Conservation (phyloP, 1,140 invertebrate species). For the Sesamia nonagrioides region DNA sequence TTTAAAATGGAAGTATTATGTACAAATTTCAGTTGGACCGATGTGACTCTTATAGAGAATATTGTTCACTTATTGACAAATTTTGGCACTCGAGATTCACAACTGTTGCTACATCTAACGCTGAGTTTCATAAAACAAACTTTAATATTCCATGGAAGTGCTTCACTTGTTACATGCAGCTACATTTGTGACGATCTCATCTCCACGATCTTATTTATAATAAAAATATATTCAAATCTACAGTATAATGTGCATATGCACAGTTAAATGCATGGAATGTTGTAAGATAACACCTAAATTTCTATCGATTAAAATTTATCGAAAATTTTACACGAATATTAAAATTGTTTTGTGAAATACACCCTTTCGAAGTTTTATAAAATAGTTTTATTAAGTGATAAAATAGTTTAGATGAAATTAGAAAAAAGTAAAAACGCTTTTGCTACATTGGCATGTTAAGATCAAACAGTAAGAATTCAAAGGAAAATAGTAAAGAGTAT, state of each 20-base stretch:
- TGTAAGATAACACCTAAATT: slow-evolving; percentile 59
- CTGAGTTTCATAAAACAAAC: not conserved
- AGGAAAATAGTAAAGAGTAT: slow-evolving; percentile 55
- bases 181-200: slow-evolving; percentile 13
- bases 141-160: not conserved
- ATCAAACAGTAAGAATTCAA: slow-evolving; percentile 54
- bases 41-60: slow-evolving; percentile 52
- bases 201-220: slow-evolving; percentile 49
- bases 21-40: slow-evolving; percentile 44
- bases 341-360: slow-evolving; percentile 59
- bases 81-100: slow-evolving; percentile 52
- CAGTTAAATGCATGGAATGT: slow-evolving; percentile 68
- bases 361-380: slow-evolving; percentile 62
- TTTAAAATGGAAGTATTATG: slow-evolving; percentile 55
- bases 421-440: slow-evolving; percentile 72
- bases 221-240: slow-evolving; percentile 46
- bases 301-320: slow-evolving; percentile 40
- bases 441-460: slow-evolving; percentile 85
- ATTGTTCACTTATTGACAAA: slow-evolving; percentile 51
- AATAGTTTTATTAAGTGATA: slow-evolving; percentile 66
- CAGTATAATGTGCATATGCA: slow-evolving; percentile 57
- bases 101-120: slow-evolving; percentile 26
- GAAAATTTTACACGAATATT: slow-evolving; percentile 56
- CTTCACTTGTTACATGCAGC: slow-evolving; percentile 9
- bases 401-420: slow-evolving; percentile 74